Conservation (phyloP, 2,888 invertebrate species). For the Eutolmus rufibarbis region DNA sequence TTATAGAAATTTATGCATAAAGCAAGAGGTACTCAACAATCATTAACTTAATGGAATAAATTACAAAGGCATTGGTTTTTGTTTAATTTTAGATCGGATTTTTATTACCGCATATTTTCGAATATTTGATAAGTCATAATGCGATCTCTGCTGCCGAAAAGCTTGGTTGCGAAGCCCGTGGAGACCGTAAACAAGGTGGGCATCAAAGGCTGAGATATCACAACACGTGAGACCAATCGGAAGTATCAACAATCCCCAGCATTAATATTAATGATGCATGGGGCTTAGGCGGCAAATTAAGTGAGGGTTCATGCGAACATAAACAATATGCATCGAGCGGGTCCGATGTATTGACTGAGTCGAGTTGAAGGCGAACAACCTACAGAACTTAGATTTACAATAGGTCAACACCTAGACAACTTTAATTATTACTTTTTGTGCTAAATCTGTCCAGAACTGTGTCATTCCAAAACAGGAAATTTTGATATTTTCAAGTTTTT, state of each 20-base stretch:
- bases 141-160: neutral
- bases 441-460: neutral
- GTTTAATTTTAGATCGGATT: neutral
- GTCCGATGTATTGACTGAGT: neutral
- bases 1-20: neutral
- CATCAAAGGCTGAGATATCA: neutral
- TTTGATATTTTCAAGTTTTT: neutral
- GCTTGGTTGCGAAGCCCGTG: neutral
- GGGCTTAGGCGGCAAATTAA: neutral
- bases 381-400: neutral
- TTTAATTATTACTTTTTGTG: neutral
- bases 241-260: neutral
- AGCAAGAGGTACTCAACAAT: neutral
- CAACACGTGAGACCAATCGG: neutral
- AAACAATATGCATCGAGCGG: slow-evolving; percentile 1
- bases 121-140: neutral
- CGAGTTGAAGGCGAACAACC: slow-evolving; percentile 3
- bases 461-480: slow-evolving; percentile 10
- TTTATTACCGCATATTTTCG: neutral
- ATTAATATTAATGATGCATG: slow-evolving; percentile 21
- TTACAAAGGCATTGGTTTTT: neutral
- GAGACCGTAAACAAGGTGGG: neutral
- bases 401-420: neutral
- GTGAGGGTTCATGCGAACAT: neutral
- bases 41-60: slow-evolving; percentile 9